Evolutionary conservation across 2,113 vertebrate genomes (phyloP).

Genomic region (Alligator sinensis): DNA sequence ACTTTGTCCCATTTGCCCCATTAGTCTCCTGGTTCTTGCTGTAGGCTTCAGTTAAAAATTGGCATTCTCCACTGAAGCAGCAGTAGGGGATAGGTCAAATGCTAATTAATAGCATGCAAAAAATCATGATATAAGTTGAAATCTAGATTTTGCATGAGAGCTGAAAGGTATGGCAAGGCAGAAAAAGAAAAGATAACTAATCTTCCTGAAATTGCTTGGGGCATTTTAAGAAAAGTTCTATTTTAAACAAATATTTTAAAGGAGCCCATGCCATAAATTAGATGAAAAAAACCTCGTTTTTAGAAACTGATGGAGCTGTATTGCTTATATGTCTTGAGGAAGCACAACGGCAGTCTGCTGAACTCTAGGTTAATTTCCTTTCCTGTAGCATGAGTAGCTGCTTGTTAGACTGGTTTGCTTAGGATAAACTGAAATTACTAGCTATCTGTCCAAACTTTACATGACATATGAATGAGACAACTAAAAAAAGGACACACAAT

Average conservation of each 20-base stretch:
- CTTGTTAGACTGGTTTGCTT: not conserved
- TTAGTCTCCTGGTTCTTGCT: constrained; percentile 52
- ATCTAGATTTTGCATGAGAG: constrained; percentile 61
- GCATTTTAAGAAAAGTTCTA: not conserved
- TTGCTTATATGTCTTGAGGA: not conserved
- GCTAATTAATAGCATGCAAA: constrained; percentile 72
- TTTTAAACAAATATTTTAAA: constrained; percentile 15
- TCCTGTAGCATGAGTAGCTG: fast-evolving
- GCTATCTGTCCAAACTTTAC: not conserved
- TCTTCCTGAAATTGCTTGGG: constrained; percentile 55
- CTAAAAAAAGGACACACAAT: not conserved
- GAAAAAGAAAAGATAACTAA: constrained; percentile 58
- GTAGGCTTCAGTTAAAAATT: constrained; percentile 64
- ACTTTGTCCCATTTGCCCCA: constrained; percentile 56
- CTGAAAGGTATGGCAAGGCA: constrained; percentile 48
- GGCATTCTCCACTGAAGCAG: constrained; percentile 61
- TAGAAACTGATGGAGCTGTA: not conserved
- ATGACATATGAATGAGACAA: not conserved
- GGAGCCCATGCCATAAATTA: fast-evolving
- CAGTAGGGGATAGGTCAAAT: constrained; percentile 66
- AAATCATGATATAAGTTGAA: constrained; percentile 63
- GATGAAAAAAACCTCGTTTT: not conserved
- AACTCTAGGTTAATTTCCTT: not conserved
- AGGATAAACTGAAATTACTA: not conserved
- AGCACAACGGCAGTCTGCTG: not conserved